phyloP scores from a whole-genome alignment of 2,113 vertebrate genomes.

The Pandion haliaetus region DNA sequence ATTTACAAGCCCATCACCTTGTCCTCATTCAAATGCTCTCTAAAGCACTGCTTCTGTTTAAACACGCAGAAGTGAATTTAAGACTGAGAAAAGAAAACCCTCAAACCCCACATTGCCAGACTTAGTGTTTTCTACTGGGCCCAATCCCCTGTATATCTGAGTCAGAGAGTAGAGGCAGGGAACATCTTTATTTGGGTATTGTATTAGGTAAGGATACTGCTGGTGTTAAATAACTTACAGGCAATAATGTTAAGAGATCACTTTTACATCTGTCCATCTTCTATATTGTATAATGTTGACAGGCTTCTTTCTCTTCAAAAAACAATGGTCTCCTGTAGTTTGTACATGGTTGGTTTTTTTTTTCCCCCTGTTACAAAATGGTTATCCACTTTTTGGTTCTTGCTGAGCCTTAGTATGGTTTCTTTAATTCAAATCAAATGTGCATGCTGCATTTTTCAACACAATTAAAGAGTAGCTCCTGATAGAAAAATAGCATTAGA shows the following conservation, averaged over 20 bases:
- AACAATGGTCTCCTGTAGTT: not conserved
- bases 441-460: constrained; percentile 39
- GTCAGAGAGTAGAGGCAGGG: not conserved
- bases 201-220: not conserved
- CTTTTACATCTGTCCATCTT: not conserved
- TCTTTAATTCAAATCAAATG: constrained; percentile 61
- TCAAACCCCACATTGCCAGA: not conserved
- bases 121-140: not conserved
- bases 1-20: not conserved
- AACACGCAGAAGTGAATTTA: not conserved
- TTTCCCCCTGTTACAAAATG: constrained; percentile 7
- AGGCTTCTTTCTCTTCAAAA: not conserved
- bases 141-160: not conserved
- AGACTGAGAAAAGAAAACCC: not conserved
- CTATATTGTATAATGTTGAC: not conserved
- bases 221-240: not conserved
- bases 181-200: not conserved
- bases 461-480: constrained; percentile 52
- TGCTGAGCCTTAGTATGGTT: constrained; percentile 31
- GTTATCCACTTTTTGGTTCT: constrained; percentile 41
- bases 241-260: not conserved
- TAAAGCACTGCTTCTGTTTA: not conserved
- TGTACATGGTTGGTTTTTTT: not conserved
- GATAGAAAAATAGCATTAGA: constrained; percentile 65
- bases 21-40: not conserved